These are phyloP conservation scores for Theropithecus gelada DNA, from an alignment of 2,113 vertebrate species.

Conservation along the genomic window DNA sequence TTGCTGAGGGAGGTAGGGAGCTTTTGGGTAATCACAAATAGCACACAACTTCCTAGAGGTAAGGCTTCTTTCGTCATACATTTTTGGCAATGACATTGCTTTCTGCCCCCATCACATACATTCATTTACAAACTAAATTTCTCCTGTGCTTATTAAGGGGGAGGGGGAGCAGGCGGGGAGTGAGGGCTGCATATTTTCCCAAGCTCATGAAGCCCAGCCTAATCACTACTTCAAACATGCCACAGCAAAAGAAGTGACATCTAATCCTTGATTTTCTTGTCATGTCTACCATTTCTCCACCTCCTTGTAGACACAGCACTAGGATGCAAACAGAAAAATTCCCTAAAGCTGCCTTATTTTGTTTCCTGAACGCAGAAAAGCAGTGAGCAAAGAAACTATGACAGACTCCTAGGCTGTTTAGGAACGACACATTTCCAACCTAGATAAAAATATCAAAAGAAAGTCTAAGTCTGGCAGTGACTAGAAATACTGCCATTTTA, in stretches of 20 bases:
- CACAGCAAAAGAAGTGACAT: not conserved
- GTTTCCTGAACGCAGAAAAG: not conserved
- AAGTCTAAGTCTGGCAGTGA: not conserved
- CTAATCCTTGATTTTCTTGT: not conserved
- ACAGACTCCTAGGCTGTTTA: not conserved
- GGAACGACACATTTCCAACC: not conserved
- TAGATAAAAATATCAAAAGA: constrained; percentile 24
- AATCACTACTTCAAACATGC: not conserved
- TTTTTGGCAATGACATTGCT: not conserved
- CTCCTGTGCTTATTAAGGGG: not conserved
- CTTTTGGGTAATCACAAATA: not conserved
- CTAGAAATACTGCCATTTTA: not conserved
- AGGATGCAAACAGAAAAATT: not conserved
- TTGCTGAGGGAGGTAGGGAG: not conserved
- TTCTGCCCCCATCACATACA: not conserved
- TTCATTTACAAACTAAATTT: not conserved
- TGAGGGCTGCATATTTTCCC: not conserved
- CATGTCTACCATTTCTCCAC: not conserved
- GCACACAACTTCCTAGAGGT: not conserved
- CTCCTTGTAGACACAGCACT: not conserved
- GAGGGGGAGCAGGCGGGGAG: not conserved
- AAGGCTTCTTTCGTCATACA: not conserved
- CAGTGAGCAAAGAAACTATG: not conserved
- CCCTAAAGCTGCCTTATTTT: not conserved
- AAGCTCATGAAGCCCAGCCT: not conserved